Evolutionary conservation across 2,113 vertebrate genomes (phyloP), one percentile per base, ranked within the genome.

Genomic region (Rhea pennata): DNA sequence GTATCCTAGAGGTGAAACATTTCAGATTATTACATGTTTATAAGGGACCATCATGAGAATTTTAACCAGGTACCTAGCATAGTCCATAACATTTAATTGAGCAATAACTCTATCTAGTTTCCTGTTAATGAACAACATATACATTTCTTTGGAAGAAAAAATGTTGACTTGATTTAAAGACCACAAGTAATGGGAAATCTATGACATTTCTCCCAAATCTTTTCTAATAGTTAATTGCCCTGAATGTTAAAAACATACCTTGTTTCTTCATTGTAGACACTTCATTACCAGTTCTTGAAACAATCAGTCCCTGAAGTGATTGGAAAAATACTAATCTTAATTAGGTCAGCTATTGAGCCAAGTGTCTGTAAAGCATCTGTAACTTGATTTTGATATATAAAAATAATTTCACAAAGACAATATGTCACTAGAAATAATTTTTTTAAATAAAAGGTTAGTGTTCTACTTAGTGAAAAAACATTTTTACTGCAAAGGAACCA

Each of bases 401-500:
- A 92, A 87, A 58, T 84, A 87, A 88, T 83, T 96, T 77, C 51
- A 61, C 16, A 75, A 67, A 86, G 59, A 12, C 40, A 73, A 11
- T 46, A 72, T 39, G 12, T 93, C 77, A 56, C 27, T 79, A 39
- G n/a, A 82, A 80, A 12, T 65, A 5, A 48, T 39, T 48, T 76
- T 93, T 95, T 96, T 54, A 4, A 95, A 64, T 90, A 48, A 87
- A 92, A 67, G 29, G 44, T 24, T 42, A 66, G 9, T 23, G 75
- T 86, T 96, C 62, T 29, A 77, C n/a, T 81, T 84, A 78, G 48
- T 58, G 16, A 48, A 80, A 92, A 88, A 44, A 73, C 2, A 64
- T 87, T 95, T 87, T 96, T 92, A 93, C 31, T 81, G 58, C 84
- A 20, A 82, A 78, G 77, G 71, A 93, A 42, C 24, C 88, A 48